Conservation (phyloP, 2,888 invertebrate species). For the Heteromurus nitidus region DNA sequence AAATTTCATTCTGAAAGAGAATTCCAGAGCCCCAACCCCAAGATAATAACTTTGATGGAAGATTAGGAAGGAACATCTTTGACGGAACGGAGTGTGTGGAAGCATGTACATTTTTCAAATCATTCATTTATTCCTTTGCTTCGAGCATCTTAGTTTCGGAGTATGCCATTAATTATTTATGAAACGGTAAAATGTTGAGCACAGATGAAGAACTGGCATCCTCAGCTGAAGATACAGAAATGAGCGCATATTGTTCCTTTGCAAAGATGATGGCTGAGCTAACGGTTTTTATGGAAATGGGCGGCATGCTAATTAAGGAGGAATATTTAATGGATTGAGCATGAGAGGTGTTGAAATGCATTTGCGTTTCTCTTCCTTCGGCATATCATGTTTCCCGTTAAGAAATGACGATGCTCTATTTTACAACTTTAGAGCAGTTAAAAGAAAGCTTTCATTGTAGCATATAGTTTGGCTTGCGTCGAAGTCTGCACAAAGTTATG, state of each 20-base stretch:
- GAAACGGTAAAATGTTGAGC: too few relatives aligned
- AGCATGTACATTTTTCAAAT: too few relatives aligned
- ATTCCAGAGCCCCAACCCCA: background rate
- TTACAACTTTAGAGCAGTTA: background rate
- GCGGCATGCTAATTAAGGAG: background rate
- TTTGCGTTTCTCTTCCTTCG: background rate
- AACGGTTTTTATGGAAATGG: conserved; percentile 35
- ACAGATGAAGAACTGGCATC: too few relatives aligned
- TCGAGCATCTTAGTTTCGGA: too few relatives aligned
- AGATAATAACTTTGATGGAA: background rate
- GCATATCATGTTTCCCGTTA: too few relatives aligned
- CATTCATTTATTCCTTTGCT: too few relatives aligned
- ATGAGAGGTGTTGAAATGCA: background rate
- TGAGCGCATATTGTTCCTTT: background rate
- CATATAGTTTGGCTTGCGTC: background rate
- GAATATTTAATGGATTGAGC: background rate
- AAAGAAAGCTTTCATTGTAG: background rate
- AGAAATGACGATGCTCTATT: conserved; percentile 1
- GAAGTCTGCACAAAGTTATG: background rate
- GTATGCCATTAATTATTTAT: too few relatives aligned
- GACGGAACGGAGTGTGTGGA: too few relatives aligned
- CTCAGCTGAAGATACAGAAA: background rate
- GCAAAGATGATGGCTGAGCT: background rate
- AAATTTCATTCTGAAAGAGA: background rate
- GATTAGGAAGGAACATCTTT: too few relatives aligned